Evolutionary conservation across 1,140 invertebrate species (phyloP).

Genomic region (Dreissena polymorpha): DNA sequence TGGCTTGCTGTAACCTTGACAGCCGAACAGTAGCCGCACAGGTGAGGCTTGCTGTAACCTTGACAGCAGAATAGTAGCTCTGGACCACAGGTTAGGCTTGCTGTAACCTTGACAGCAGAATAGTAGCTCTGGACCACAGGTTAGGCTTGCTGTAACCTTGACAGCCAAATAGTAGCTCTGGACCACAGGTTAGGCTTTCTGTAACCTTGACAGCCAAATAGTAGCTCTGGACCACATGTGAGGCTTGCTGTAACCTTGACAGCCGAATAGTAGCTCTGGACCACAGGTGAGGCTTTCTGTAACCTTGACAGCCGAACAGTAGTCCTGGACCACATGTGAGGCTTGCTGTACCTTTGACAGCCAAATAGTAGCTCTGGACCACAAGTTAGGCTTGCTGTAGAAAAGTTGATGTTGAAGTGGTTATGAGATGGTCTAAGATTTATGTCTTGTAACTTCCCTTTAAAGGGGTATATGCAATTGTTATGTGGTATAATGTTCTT

Average conservation of each 20-base stretch:
- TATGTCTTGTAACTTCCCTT: too few relatives aligned
- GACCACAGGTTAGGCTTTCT: constrained; percentile 23
- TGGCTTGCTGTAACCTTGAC: background rate
- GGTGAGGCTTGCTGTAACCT: constrained; percentile 9
- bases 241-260: background rate
- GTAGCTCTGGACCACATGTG: constrained; percentile 41
- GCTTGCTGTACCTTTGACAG: constrained; percentile 1
- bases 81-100: constrained; percentile 26
- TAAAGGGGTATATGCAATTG: too few relatives aligned
- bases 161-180: constrained; percentile 27
- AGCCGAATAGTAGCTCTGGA: constrained; percentile 32
- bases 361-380: constrained; percentile 28
- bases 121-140: constrained; percentile 40
- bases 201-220: constrained; percentile 24
- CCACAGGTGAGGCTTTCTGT: constrained; percentile 10
- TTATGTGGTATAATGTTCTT: too few relatives aligned
- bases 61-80: constrained; percentile 30
- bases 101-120: constrained; percentile 16
- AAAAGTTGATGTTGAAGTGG: too few relatives aligned
- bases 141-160: background rate
- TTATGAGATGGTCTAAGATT: too few relatives aligned
- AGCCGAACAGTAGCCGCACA: constrained; percentile 23
- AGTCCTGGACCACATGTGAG: constrained; percentile 33
- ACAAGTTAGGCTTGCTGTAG: constrained; percentile 6
- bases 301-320: constrained; percentile 26